These are phyloP conservation scores for Noctua comes DNA, from an alignment of 2,888 invertebrate species.

Conservation along the genomic window DNA sequence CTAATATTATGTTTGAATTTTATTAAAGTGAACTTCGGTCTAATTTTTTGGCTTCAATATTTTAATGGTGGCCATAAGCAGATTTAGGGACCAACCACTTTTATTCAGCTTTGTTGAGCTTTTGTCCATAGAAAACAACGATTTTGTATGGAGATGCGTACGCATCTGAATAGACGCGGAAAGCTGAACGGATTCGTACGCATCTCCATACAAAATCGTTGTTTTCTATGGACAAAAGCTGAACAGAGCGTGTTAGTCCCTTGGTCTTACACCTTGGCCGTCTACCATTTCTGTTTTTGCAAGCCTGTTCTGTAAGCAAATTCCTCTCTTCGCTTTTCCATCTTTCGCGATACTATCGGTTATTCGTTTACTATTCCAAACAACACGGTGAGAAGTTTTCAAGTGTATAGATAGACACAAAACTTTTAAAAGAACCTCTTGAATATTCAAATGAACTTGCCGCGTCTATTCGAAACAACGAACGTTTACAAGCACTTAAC, in stretches of 20 bases:
- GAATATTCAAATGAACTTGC: slow-evolving; percentile 6
- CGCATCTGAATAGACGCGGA: too few relatives aligned
- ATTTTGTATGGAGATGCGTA: too few relatives aligned
- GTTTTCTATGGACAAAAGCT: too few relatives aligned
- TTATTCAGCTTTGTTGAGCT: too few relatives aligned
- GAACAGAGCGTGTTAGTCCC: too few relatives aligned
- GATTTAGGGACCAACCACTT: too few relatives aligned
- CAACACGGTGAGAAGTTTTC: not conserved
- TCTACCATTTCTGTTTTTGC: not conserved
- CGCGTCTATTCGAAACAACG: slow-evolving; percentile 34
- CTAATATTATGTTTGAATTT: not conserved
- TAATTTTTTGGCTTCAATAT: not conserved
- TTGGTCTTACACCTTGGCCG: not conserved
- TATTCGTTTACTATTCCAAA: not conserved
- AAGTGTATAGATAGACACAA: not conserved
- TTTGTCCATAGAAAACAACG: too few relatives aligned
- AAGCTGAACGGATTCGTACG: too few relatives aligned
- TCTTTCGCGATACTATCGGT: not conserved
- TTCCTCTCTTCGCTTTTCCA: not conserved
- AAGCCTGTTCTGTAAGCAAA: not conserved
- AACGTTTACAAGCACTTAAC: slow-evolving; percentile 27
- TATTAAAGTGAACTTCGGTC: not conserved
- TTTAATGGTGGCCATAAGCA: not conserved
- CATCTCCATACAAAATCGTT: too few relatives aligned
- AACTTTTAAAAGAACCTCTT: slow-evolving; percentile 14